Base-by-base conservation (phyloP, 2,113 vertebrate species). In the Mesocricetus auratus region DNA sequence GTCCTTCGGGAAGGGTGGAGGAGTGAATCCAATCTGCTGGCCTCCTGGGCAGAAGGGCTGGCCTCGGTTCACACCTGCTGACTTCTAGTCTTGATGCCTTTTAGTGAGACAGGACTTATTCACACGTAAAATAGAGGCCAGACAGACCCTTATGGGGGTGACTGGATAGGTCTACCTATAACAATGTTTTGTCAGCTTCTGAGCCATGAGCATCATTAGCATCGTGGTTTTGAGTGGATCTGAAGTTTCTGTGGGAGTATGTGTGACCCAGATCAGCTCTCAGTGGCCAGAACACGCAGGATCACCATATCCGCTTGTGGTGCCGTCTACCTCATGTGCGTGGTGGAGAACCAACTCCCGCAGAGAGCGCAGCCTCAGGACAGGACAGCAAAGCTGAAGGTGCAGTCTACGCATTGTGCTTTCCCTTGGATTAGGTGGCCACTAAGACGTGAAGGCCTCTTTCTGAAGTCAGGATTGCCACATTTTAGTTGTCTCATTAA, bases 401-500 rank as follows among this genome's bases (percentile, higher is more conserved):
- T 42, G 29, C 71, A 9, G 56, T 26, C 87, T n/a, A 3, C 47
- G 33, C 50, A n/a, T 66, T 47, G 36, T 71, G 74, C 73, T 64
- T 64, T 31, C 45, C 17, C 69, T 26, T 83, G 47, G 58, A 53
- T 68, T 77, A 82, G 56, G 50, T 79, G 33, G 66, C 31, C 75
- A 90, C 39, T 73, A 39, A 97, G 69, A 68, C 56, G 36, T 66
- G 62, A 75, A 74, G 79, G 58, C 1, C 6, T 45, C 81, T 66
- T 24, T 69, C 66, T 62, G 33, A 89, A 89, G 66, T 73, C 77
- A 29, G 31, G 19, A 15, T 78, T 68, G 75, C 71, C 53, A 11
- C 86, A 47, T 89, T 94, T 73, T 53, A 42, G 31, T 66, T 96
- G 94, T 71, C 81, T 77, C 83, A 7, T 47, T 75, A 42, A 2